Conservation (phyloP, 2,797 vertebrate species). For the Ceryle rudis region DNA sequence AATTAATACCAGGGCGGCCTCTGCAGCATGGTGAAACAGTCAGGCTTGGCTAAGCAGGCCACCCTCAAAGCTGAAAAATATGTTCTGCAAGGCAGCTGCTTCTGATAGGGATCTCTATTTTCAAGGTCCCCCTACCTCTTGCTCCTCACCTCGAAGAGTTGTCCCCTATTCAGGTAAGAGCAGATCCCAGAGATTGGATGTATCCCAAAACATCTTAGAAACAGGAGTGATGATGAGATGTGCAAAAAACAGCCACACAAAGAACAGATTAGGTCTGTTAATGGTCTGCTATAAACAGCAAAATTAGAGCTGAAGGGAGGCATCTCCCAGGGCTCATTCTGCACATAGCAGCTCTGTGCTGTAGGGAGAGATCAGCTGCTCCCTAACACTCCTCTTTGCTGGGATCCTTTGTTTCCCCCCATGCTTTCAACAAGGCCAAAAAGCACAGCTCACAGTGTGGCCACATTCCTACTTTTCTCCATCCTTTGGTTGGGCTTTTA, state of each 20-base stretch:
- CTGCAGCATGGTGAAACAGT: not conserved
- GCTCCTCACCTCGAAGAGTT: not conserved
- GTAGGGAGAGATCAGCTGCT: not conserved
- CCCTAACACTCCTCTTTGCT: not conserved
- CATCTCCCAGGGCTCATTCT: not conserved
- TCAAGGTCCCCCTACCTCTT: not conserved
- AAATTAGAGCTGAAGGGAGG: not conserved
- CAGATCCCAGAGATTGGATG: not conserved
- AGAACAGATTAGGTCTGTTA: not conserved
- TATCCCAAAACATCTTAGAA: not conserved
- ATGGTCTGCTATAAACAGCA: not conserved
- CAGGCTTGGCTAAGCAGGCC: slow-evolving; percentile 11
- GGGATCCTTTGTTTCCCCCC: not conserved
- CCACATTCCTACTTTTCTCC: not conserved
- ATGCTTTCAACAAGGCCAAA: not conserved
- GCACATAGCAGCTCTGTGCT: not conserved
- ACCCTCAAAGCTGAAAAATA: slow-evolving; percentile 33
- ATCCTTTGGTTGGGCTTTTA: not conserved
- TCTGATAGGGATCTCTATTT: not conserved
- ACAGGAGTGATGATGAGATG: not conserved
- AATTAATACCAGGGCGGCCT: slow-evolving; percentile 52
- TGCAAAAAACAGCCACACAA: not conserved
- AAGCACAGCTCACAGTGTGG: not conserved
- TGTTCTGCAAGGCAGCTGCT: not conserved
- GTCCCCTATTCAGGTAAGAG: not conserved